Evolutionary conservation across 2,113 vertebrate genomes (phyloP).

Genomic region (Odocoileus virginianus): DNA sequence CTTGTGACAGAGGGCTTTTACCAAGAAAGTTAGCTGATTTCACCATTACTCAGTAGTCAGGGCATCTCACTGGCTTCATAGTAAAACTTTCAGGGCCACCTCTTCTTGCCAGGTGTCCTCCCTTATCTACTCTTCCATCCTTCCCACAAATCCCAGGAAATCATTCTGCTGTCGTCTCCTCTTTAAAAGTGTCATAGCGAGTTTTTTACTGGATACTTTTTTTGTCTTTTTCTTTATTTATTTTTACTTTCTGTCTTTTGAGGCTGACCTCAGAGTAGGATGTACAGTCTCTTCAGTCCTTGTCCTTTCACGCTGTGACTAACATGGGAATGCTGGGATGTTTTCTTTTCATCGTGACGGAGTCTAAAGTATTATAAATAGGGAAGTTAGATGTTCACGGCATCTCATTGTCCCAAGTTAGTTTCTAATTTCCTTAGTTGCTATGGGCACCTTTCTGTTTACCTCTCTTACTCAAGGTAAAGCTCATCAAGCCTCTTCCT

Average conservation of each 20-base stretch:
- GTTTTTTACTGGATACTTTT: not conserved
- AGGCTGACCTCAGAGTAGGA: not conserved
- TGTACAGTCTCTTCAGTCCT: not conserved
- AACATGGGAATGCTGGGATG: not conserved
- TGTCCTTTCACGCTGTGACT: not conserved
- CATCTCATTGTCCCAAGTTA: not conserved
- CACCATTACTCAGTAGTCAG: not conserved
- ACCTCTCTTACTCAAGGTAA: not conserved
- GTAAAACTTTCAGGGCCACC: not conserved
- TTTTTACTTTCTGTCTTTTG: not conserved
- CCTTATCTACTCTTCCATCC: not conserved
- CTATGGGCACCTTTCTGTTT: not conserved
- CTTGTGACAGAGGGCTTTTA: not conserved
- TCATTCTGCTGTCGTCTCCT: not conserved
- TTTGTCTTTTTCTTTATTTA: not conserved
- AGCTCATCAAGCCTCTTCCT: not conserved
- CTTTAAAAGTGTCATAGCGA: not conserved
- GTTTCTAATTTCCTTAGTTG: not conserved
- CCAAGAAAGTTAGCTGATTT: not conserved
- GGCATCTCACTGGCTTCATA: not conserved
- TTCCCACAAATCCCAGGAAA: not conserved
- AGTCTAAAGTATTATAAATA: not conserved
- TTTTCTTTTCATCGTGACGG: not conserved
- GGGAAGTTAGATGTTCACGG: not conserved
- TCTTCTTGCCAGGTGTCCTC: not conserved